Percentiles rank a stretch among this genome's conserved stretches.
Conservation (phyloP, 2,113 vertebrate species). For the Odocoileus hemionus region DNA sequence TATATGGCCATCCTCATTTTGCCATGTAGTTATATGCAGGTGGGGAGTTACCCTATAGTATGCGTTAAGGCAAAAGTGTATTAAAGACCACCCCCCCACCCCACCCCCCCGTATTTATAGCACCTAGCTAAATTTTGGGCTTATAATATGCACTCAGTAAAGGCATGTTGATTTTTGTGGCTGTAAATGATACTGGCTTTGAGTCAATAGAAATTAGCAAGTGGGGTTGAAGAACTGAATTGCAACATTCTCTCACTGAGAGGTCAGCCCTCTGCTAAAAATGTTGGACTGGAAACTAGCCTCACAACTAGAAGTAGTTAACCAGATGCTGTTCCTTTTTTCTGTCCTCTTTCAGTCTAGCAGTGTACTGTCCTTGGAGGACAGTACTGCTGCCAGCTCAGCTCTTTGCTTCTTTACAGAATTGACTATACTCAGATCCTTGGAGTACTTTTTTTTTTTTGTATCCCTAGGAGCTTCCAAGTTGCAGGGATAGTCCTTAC, state of each 20-base stretch:
- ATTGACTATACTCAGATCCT: background rate
- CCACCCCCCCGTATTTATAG: background rate
- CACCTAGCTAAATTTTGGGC: slow-evolving; percentile 23
- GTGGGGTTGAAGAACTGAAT: background rate
- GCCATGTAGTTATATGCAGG: background rate
- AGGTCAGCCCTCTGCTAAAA: slow-evolving; percentile 42
- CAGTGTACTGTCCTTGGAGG: slow-evolving; percentile 24
- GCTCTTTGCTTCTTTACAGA: slow-evolving; percentile 39
- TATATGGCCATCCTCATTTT: slow-evolving; percentile 8
- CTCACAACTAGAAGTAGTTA: slow-evolving; percentile 10
- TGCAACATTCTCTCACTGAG: slow-evolving; percentile 24
- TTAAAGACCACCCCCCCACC: background rate
- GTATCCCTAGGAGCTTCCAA: background rate
- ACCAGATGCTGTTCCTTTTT: background rate
- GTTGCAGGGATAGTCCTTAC: background rate
- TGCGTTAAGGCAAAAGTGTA: background rate
- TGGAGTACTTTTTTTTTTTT: slow-evolving; percentile 19
- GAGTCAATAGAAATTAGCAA: slow-evolving; percentile 38
- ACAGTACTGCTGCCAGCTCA: background rate
- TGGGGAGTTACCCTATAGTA: background rate
- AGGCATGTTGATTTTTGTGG: slow-evolving; percentile 53
- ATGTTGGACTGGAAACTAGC: slow-evolving; percentile 13
- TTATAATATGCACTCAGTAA: slow-evolving; percentile 42
- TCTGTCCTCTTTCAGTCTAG: background rate
- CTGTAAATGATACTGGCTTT: slow-evolving; percentile 50